Percentiles rank a stretch among this genome's conserved stretches.
phyloP scores from a whole-genome alignment of 2,888 invertebrate genomes.

The Linyphia triangularis region DNA sequence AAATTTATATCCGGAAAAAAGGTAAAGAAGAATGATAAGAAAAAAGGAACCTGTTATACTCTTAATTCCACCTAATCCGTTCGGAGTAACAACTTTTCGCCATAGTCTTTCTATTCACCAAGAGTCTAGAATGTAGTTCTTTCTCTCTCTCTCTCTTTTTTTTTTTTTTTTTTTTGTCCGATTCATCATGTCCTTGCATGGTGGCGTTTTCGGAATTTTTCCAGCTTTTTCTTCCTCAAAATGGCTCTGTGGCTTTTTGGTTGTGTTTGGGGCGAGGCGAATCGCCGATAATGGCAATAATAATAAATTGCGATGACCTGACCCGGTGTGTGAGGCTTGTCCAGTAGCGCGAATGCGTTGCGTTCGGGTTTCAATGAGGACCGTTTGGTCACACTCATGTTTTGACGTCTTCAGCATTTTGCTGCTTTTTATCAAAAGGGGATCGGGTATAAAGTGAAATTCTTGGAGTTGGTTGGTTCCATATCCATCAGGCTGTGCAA shows the following conservation, averaged over 20 bases:
- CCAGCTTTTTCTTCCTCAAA: too few species aligned
- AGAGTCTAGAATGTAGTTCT: background rate
- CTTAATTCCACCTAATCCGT: conserved; percentile 59
- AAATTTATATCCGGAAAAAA: background rate
- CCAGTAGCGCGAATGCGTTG: background rate
- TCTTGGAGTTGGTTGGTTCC: background rate
- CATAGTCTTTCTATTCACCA: background rate
- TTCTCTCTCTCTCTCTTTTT: too few species aligned
- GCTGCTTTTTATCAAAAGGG: background rate
- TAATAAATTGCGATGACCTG: conserved; percentile 57
- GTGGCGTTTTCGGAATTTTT: background rate
- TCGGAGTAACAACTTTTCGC: conserved; percentile 34
- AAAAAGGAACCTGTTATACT: background rate
- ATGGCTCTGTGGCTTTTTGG: too few species aligned
- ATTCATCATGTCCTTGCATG: conserved; percentile 36
- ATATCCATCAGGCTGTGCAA: background rate
- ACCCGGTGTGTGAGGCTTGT: background rate
- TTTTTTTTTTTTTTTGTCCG: background rate
- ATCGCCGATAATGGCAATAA: conserved; percentile 56
- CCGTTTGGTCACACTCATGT: conserved; percentile 19
- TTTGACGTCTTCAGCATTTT: background rate
- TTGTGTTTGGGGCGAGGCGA: conserved; percentile 54
- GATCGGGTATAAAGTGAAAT: background rate
- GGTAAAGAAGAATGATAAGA: background rate
- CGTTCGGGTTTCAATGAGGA: conserved; percentile 8